Evolutionary conservation across 1,140 invertebrate species (phyloP), one percentile per base, ranked within the genome.

Genomic region (Plectus sambesii): DNA sequence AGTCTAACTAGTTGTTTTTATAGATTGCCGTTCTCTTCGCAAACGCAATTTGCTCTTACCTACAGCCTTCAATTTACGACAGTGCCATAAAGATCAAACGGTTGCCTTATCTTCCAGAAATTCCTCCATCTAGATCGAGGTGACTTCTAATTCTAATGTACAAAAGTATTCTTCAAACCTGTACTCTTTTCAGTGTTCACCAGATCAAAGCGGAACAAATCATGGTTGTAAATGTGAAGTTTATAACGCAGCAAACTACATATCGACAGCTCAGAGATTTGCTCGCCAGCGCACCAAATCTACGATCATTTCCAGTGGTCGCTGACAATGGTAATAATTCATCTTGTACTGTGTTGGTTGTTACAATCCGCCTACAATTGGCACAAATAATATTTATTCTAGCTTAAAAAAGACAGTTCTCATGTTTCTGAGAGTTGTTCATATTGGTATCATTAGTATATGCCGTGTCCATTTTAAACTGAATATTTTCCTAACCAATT

Each of bases 21-120:
- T 35, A 68, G 65, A 84, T 89, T 55, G 83, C 86, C 2, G 86
- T 90, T 1, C 69, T 90, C 39, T 84, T 88, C 42, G 81, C 85
- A 27, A 94, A 94, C 73, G 89, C 86, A 1, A 81, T 90, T 25
- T 85, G 87, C 0, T 80, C 86, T 19, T 72, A 86, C 4, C 75
- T 97, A 1, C 85, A 90, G 63, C 89, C 89, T 0, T 94, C 87
- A 26, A 84, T 93, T 58, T 97, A 94, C 73, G 89, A 96, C 74
- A 89, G 85, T 69, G 94, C 96, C 61, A 94, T 96, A 53, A 75
- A 89, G 47, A 89, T 96, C 60, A 94, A 94, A 72, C 87, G 88
- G 66, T 74, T 97, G 57, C 90, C 90, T 0, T 97, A 93, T 72
- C 71, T 97, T 40, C 90, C 90, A 12, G 39, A 8, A 12, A 33